phyloP scores from a whole-genome alignment of 2,888 invertebrate genomes.

The Nebria salina region DNA sequence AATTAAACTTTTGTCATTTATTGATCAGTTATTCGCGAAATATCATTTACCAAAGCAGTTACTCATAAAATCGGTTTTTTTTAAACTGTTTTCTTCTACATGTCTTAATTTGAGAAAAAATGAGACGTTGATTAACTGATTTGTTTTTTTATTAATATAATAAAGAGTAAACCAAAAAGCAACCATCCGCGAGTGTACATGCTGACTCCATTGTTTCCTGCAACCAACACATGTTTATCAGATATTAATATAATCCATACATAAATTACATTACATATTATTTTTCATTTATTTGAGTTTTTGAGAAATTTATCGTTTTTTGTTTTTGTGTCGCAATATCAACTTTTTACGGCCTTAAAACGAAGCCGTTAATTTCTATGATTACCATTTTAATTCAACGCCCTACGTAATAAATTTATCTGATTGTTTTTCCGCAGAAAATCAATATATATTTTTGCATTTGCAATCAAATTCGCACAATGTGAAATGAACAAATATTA shows the following conservation, averaged over 20 bases:
- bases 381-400: too few species aligned
- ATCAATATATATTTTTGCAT: not conserved
- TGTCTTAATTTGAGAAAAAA: not conserved
- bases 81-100: not conserved
- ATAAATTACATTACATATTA: too few species aligned
- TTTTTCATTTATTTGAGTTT: too few species aligned
- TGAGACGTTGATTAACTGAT: not conserved
- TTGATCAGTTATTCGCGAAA: not conserved
- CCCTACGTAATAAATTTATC: not conserved
- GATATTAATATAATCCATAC: too few species aligned
- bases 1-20: not conserved
- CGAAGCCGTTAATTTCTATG: too few species aligned
- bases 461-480: not conserved
- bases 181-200: not conserved
- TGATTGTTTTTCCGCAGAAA: not conserved
- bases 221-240: not conserved
- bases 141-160: conserved; percentile 8
- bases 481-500: not conserved
- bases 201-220: not conserved
- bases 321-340: too few species aligned
- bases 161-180: not conserved
- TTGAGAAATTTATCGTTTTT: too few species aligned
- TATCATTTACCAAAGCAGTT: not conserved
- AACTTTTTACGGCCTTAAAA: too few species aligned
- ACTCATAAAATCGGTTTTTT: not conserved